Evolutionary conservation across 2,888 invertebrate genomes (phyloP).

Genomic region (Chesias legatella): DNA sequence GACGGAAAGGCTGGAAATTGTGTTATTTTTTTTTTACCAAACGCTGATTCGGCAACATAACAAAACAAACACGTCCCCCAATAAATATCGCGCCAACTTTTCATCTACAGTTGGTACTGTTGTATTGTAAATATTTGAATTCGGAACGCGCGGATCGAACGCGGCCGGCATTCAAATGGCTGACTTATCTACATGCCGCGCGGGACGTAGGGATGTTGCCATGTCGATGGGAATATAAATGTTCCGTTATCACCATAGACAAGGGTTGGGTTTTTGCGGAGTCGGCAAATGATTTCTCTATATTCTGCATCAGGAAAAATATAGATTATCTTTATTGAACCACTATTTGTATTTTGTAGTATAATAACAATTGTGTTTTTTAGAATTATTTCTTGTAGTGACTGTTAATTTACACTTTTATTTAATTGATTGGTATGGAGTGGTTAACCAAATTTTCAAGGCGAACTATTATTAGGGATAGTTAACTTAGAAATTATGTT

Average conservation of each 20-base stretch:
- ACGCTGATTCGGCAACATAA: slow-evolving; percentile 17
- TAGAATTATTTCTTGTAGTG: too few relatives aligned
- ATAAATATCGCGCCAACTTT: slow-evolving; percentile 34
- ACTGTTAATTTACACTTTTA: too few relatives aligned
- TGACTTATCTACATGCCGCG: slow-evolving; percentile 55
- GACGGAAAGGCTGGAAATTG: background rate
- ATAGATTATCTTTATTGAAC: too few relatives aligned
- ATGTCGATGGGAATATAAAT: slow-evolving; percentile 13
- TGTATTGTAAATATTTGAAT: slow-evolving; percentile 37
- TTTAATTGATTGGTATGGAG: too few relatives aligned
- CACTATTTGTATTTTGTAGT: too few relatives aligned
- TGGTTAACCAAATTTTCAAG: too few relatives aligned
- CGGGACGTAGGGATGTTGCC: slow-evolving; percentile 26
- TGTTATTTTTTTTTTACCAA: background rate
- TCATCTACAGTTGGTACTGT: slow-evolving; percentile 30
- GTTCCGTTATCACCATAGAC: background rate
- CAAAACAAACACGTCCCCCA: slow-evolving; percentile 26
- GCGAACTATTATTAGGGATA: too few relatives aligned
- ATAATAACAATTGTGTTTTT: too few relatives aligned
- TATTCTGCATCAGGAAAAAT: too few relatives aligned
- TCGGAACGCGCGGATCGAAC: slow-evolving; percentile 35
- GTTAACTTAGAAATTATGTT: too few relatives aligned
- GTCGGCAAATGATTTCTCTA: too few relatives aligned
- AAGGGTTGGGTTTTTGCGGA: background rate
- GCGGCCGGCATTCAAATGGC: slow-evolving; percentile 65